Base-by-base conservation (phyloP, 2,113 vertebrate genomes). In the Hyla sarda region DNA sequence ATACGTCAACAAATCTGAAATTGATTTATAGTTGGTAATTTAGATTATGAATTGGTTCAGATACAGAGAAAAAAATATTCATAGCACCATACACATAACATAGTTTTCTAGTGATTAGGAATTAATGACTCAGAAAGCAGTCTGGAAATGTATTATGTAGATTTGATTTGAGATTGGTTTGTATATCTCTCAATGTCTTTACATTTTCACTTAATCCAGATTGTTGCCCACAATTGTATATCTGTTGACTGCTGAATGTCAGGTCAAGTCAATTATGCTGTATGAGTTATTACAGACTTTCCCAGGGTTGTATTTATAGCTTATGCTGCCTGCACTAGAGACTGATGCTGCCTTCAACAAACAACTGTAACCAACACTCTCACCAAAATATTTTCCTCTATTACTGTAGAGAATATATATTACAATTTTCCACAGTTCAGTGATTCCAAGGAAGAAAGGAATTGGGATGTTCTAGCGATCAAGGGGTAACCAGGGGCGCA, bases 1-100 rank as follows among this genome's bases (percentile, higher is more conserved):
- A 45, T 62, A 52, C 0, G 67, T 89, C 90, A 88, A 14, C 88
- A 37, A 77, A 84, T 58, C 83, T 37, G 89, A 80, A 87, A 76
- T 71, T 89, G 91, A 88, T 91, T 90, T 90, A 84, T 80, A 89
- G 90, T 85, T 52, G 88, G 89, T 88, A 84, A 89, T 89, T 89
- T 89, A 88, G 84, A 67, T 88, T 47, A 56, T 16, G 17, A 87
- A 25, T 92, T 87, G 50, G 85, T 88, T 90, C 82, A 86, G 87
- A 88, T 89, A 78, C 80, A 87, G 87, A 76, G 90, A 87, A 78
- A 91, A 71, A 90, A 92, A 90, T 89, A 67, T 82, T 89, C 86
- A 28, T 85, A 88, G 73, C 67, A 83, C 88, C 85, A 74, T 88
- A 85, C 88, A 73, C 83, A 74, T 83, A 74, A 25, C 30, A 86